Evolutionary conservation across 2,113 vertebrate species (phyloP), one percentile per base, ranked within the genome.

Genomic region (Malurus cyaneus): DNA sequence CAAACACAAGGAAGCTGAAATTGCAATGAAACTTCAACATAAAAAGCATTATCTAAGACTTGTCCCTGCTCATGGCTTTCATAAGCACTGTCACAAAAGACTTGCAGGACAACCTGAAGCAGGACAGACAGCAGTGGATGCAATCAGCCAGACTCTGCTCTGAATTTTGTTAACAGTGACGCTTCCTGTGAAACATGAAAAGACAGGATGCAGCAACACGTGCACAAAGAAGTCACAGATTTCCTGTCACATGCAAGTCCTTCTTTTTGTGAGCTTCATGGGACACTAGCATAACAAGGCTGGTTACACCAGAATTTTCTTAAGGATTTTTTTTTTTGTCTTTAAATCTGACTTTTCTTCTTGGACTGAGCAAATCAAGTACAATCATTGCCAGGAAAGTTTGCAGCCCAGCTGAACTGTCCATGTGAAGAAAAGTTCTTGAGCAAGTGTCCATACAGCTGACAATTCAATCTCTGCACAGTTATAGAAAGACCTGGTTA

Each of bases 121-220:
- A 74, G 59, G 61, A 71, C 54, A 86, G 46, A 64, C 57, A 52
- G 18, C 5, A 52, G 16, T 52, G 31, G 16, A 29, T 52, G 19
- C 5, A 59, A 64, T 32, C 59, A 64, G 44, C 17, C 41, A 62
- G 24, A 39, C 14, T 65, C 20, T 62, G 62, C 79, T 70, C 54
- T 0, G 0, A 23, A 23, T 85, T 49, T 50, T 86, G 21, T 53
- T 70, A 73, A 46, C n/a, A 18, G 34, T 36, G 1, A 0, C 14
- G 24, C 39, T 64, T 79, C 67, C 66, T 60, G 29, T 18, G 56
- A 65, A 82, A 52, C 29, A 52, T 82, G 56, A 31, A 52, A 64
- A 77, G 59, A 32, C 9, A 36, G 23, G 13, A 77, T n/a, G 18
- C 24, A 61, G 3, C 9, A 80, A 32, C 3, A 3, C 2, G 6